Evolutionary conservation across 2,113 vertebrate species (phyloP).

Genomic region (Gulo gulo): DNA sequence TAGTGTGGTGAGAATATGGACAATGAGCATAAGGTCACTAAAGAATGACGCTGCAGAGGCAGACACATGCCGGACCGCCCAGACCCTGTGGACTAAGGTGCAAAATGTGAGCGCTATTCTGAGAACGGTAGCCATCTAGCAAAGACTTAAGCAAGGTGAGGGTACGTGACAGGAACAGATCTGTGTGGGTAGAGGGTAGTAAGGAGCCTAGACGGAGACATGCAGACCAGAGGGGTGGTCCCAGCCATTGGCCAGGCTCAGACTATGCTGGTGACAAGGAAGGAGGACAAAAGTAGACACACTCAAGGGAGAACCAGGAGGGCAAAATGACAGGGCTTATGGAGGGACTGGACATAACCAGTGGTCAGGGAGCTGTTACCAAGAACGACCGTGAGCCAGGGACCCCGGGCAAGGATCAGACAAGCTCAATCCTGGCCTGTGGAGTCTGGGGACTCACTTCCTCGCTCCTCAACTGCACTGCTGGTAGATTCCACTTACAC

Average conservation of each 20-base stretch:
- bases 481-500: neutral
- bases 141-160: neutral
- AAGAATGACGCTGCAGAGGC: neutral
- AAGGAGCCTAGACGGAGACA: neutral
- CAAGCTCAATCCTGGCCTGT: neutral
- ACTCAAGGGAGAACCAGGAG: neutral
- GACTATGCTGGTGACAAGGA: neutral
- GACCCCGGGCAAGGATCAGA: neutral
- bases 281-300: neutral
- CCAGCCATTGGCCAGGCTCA: neutral
- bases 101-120: neutral
- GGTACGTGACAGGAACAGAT: neutral
- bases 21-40: neutral
- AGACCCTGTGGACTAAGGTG: neutral
- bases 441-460: neutral
- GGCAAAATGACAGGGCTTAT: neutral
- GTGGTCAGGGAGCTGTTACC: neutral
- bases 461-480: fast-evolving
- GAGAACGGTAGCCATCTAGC: neutral
- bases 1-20: neutral
- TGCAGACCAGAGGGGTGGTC: neutral
- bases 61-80: fast-evolving
- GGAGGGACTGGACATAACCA: neutral
- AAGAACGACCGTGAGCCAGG: neutral
- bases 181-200: neutral